phyloP scores from a whole-genome alignment of 2,113 vertebrate genomes.

The Lepus europaeus region DNA sequence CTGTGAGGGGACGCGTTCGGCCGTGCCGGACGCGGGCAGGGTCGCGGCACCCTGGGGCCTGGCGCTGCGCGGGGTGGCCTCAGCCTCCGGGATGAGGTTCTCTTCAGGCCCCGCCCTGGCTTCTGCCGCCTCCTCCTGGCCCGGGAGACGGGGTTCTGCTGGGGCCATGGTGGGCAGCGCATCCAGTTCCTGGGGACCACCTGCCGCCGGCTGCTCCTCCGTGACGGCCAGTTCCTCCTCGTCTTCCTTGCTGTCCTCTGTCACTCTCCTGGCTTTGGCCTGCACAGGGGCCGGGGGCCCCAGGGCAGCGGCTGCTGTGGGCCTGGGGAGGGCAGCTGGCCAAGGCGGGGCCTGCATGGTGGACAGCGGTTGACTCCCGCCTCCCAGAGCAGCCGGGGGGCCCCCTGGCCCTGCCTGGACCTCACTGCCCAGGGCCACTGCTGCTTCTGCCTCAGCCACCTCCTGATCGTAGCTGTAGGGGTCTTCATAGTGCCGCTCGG shows the following conservation, averaged over 20 bases:
- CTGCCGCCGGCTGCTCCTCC: neutral
- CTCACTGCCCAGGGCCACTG: slow-evolving; percentile 80
- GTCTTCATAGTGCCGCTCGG: slow-evolving; percentile 86
- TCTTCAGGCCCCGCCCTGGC: slow-evolving; percentile 74
- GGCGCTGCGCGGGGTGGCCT: slow-evolving; percentile 74
- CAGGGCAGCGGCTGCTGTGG: slow-evolving; percentile 25
- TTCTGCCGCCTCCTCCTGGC: slow-evolving; percentile 40
- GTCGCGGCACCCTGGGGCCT: slow-evolving; percentile 49
- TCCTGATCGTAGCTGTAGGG: slow-evolving; percentile 91
- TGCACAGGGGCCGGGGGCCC: slow-evolving; percentile 69
- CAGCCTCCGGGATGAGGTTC: slow-evolving; percentile 83
- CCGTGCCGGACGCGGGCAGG: slow-evolving; percentile 4
- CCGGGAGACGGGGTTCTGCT: neutral
- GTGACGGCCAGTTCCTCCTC: fast-evolving
- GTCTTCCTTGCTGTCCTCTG: neutral
- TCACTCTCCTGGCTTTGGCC: slow-evolving; percentile 71
- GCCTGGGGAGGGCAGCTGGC: slow-evolving; percentile 29
- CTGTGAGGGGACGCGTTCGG: fast-evolving
- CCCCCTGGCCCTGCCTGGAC: slow-evolving; percentile 67
- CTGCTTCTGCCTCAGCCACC: slow-evolving; percentile 81
- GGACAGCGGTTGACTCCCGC: slow-evolving; percentile 87
- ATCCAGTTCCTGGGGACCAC: neutral
- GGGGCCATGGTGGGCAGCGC: neutral
- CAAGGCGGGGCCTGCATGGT: slow-evolving; percentile 74
- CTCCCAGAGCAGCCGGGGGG: slow-evolving; percentile 81